Conservation (phyloP, 2,113 vertebrate genomes). For the Rhinolophus sinicus region DNA sequence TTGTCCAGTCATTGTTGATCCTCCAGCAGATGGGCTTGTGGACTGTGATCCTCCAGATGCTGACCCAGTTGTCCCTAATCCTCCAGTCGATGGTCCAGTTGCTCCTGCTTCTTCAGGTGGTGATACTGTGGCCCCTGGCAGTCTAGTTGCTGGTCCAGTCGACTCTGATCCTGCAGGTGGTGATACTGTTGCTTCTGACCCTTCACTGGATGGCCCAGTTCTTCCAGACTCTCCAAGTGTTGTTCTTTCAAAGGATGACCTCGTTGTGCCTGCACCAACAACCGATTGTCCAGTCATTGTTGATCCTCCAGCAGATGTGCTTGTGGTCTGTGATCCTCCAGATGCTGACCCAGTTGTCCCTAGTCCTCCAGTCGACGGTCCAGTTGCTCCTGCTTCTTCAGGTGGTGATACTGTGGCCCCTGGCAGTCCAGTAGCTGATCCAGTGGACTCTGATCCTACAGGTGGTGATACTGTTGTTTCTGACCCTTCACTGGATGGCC, state of each 20-base stretch:
- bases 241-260: too few species aligned
- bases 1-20: too few species aligned
- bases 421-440: neutral
- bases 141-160: neutral
- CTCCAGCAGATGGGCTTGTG: too few species aligned
- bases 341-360: too few species aligned
- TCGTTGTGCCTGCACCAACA: too few species aligned
- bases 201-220: neutral
- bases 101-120: neutral
- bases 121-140: neutral
- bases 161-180: neutral
- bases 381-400: neutral
- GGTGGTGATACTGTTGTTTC: too few species aligned
- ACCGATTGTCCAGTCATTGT: neutral
- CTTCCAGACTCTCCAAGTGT: too few species aligned
- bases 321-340: too few species aligned
- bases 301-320: too few species aligned
- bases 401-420: neutral
- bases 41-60: too few species aligned
- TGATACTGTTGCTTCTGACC: accelerated
- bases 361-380: accelerated
- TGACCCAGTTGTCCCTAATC: too few species aligned
- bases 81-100: accelerated
- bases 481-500: too few species aligned
- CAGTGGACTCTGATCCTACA: neutral